These are phyloP conservation scores for Drosophila kurseongensis DNA, from an alignment of 1,140 invertebrate genomes.

Conservation along the genomic window DNA sequence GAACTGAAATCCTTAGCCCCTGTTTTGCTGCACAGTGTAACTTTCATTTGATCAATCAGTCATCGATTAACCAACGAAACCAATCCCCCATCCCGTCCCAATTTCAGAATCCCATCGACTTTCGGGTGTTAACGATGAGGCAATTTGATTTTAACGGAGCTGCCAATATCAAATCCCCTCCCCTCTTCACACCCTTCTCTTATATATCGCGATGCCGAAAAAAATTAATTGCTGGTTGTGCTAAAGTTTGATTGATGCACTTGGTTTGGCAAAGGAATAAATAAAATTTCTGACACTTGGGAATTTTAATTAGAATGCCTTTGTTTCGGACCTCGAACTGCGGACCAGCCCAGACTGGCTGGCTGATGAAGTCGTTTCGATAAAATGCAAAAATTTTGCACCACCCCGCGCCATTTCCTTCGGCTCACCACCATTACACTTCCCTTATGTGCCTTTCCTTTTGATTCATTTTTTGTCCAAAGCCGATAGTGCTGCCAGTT, in stretches of 20 bases:
- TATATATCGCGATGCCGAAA: conserved; percentile 1
- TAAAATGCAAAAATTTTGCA: conserved; percentile 47
- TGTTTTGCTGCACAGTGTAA: conserved; percentile 18
- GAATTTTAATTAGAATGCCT: conserved; percentile 75
- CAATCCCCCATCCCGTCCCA: conserved; percentile 27
- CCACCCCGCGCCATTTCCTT: conserved; percentile 4
- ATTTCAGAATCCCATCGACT: conserved; percentile 48
- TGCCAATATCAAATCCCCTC: conserved; percentile 8
- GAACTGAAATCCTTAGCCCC: background rate
- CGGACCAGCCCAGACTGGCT: conserved; percentile 16
- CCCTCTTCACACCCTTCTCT: conserved; percentile 9
- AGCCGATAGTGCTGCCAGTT: background rate
- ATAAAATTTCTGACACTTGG: conserved; percentile 57
- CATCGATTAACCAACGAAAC: conserved; percentile 48
- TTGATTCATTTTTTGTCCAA: background rate
- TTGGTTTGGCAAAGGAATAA: conserved; percentile 42
- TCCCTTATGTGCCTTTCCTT: background rate
- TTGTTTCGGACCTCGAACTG: conserved; percentile 43
- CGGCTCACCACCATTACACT: background rate
- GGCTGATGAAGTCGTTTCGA: conserved; percentile 51
- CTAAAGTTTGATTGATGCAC: conserved; percentile 73
- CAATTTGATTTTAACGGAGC: conserved; percentile 44
- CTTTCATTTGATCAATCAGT: conserved; percentile 48
- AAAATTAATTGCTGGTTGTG: conserved; percentile 57
- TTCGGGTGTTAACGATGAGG: conserved; percentile 60